phyloP scores from a whole-genome alignment of 1,140 invertebrate genomes.

The Trinorchestia longiramus region DNA sequence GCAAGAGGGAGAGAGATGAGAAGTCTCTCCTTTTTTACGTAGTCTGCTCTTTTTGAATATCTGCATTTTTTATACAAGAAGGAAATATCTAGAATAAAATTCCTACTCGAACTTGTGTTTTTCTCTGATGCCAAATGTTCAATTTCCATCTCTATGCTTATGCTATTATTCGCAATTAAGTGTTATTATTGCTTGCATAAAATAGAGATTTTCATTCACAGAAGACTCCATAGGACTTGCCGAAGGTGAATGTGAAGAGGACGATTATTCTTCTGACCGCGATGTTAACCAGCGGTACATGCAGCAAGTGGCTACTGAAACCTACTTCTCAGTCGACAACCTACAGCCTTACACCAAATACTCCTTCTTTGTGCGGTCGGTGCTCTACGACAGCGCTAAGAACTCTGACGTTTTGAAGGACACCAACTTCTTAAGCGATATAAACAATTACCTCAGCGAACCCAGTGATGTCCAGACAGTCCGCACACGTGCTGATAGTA shows the following conservation, averaged over 20 bases:
- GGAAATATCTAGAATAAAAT: background rate
- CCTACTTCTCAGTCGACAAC: background rate
- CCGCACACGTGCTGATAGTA: background rate
- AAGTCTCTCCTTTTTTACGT: background rate
- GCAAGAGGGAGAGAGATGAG: background rate
- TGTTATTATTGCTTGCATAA: no score
- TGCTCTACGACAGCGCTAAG: background rate
- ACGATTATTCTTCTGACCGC: background rate
- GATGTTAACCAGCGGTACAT: background rate
- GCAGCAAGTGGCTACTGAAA: background rate
- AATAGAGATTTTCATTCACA: background rate
- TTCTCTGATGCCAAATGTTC: background rate
- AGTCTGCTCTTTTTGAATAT: background rate
- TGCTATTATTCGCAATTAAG: no score
- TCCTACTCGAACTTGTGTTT: background rate
- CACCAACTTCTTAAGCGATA: background rate
- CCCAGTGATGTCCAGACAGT: background rate
- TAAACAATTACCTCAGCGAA: background rate
- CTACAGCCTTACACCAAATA: constrained; percentile 5
- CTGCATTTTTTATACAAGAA: background rate
- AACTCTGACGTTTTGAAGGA: background rate
- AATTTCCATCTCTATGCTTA: background rate
- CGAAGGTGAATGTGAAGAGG: background rate
- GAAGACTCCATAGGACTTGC: background rate
- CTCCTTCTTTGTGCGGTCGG: background rate